Evolutionary conservation across 92 coral and sea anemone species (phyloP), one percentile per base, ranked within the genome.

Genomic region (Scolanthus callimorphus): DNA sequence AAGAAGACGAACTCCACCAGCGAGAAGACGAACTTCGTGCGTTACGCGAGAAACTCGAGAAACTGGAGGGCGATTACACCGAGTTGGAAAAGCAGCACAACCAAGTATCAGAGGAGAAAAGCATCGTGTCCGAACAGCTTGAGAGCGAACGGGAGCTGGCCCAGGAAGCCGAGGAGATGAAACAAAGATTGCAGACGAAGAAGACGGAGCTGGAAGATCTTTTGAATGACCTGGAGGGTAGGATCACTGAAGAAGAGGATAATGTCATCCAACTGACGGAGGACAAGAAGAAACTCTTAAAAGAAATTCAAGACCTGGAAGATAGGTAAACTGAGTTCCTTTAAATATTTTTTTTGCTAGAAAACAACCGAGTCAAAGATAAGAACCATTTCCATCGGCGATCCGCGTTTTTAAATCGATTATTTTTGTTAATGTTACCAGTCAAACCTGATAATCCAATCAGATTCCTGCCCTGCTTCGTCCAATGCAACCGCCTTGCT

Each of bases 151-250:
- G 89, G 11, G 99, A 94, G 48, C 94, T 95, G 0, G 88, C 51
- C 64, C 82, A 74, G 31, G 99, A 94, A 55, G 96, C 99, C n/a
- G 99, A 94, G 19, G 99, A 94, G 65, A 88, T 88, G 96, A 76
- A 96, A 4, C 96, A 88, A 64, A 65, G 99, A 27, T 59, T 94
- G 59, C 75, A 83, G 31, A 65, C 96, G 22, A 81, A 83, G 67
- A 94, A 94, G 63, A 62, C 55, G 19, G 99, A 94, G 50, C 81
- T 94, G 25, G 99, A 94, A 57, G 90, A 89, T 0, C 57, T 94
- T 59, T 27, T 94, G 69, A 85, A 77, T 43, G 99, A 94, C 45
- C 86, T 89, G 41, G 95, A 89, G 81, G 85, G 87, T 20, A 76
- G 96, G 37, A 74, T 94, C 31, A 78, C 83, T n/a, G 99, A 94